Evolutionary conservation across 2,888 invertebrate genomes (phyloP).

Genomic region (Gerris lacustris): DNA sequence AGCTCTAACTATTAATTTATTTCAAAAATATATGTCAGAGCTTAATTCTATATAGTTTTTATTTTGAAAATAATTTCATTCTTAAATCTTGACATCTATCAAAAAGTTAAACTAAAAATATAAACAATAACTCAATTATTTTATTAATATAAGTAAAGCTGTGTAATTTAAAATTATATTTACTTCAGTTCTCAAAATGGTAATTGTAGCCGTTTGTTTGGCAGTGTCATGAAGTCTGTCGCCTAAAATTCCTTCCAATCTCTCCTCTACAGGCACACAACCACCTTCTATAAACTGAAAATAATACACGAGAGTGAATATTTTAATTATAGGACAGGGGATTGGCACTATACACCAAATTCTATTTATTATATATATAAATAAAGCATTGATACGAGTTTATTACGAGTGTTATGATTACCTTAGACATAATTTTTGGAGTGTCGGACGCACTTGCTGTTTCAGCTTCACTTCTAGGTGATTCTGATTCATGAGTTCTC

Average conservation of each 20-base stretch:
- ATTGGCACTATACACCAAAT: too few species aligned
- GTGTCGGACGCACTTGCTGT: constrained; percentile 27
- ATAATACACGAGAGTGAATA: not conserved
- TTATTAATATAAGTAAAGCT: too few species aligned
- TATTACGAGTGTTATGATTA: not conserved
- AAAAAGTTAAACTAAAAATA: too few species aligned
- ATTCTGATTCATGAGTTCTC: constrained; percentile 8
- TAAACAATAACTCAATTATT: too few species aligned
- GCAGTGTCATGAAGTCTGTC: not conserved
- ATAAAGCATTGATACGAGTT: too few species aligned
- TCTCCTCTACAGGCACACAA: not conserved
- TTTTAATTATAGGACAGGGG: too few species aligned
- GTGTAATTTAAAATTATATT: not conserved
- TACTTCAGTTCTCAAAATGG: constrained; percentile 3
- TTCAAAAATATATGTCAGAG: too few species aligned
- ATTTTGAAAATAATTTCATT: too few species aligned
- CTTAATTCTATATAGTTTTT: too few species aligned
- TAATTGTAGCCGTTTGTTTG: constrained; percentile 1
- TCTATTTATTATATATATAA: too few species aligned
- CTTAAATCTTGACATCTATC: too few species aligned
- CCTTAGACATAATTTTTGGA: constrained; percentile 15
- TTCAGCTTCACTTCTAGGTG: constrained; percentile 25
- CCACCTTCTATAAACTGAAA: constrained; percentile 8
- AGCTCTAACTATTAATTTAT: too few species aligned
- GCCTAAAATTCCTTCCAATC: not conserved